Percentiles rank a stretch among this genome's conserved stretches.
These are phyloP conservation scores for Glyptemys insculpta DNA, from an alignment of 2,797 vertebrate genomes.

Conservation along the genomic window DNA sequence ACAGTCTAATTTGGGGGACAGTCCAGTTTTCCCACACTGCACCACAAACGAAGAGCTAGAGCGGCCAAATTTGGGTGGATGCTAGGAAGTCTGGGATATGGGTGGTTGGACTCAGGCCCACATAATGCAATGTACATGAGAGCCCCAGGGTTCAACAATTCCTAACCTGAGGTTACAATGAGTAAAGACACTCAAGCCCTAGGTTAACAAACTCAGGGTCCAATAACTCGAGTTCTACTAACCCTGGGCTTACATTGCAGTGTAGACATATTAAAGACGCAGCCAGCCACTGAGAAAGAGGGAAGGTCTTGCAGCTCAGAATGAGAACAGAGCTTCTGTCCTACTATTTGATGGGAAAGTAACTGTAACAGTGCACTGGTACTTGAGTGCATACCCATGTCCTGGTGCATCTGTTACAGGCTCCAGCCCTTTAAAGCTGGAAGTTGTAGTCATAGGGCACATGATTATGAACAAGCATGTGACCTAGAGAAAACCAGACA, in stretches of 20 bases:
- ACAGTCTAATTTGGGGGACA: background rate
- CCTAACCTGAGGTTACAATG: too few relatives aligned
- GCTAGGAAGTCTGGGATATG: too few relatives aligned
- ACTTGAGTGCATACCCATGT: background rate
- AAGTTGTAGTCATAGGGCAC: background rate
- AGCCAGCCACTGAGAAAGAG: background rate
- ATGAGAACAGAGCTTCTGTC: background rate
- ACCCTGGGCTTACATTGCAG: too few relatives aligned
- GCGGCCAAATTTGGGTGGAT: too few relatives aligned
- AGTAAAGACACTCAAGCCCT: too few relatives aligned
- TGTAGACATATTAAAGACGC: fast-evolving
- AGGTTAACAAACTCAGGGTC: too few relatives aligned
- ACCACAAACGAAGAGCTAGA: background rate
- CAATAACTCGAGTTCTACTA: too few relatives aligned
- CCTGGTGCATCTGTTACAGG: background rate
- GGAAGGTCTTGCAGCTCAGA: background rate
- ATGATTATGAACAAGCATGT: background rate
- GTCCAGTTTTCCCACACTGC: background rate
- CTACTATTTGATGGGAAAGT: background rate
- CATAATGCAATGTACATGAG: too few relatives aligned
- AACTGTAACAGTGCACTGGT: background rate
- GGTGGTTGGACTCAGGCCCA: too few relatives aligned
- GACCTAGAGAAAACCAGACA: background rate
- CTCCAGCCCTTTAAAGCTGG: background rate
- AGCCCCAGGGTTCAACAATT: too few relatives aligned